A percentile compares a stretch with the other conserved stretches of the same genome.
These are phyloP conservation scores for Pteronura brasiliensis DNA, from an alignment of 2,113 vertebrate genomes.

Conservation along the genomic window DNA sequence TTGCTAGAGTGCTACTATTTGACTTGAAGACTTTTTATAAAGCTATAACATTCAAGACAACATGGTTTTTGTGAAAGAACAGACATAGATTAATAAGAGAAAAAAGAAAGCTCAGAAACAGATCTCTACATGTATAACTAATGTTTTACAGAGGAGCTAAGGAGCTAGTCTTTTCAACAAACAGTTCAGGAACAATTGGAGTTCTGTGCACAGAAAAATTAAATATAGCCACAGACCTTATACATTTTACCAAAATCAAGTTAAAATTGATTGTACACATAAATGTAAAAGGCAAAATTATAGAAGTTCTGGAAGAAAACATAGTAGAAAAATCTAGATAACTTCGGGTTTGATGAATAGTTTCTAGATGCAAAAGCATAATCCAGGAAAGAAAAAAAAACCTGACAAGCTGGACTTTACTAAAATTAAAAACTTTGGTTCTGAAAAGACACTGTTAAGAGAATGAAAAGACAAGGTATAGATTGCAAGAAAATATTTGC, in stretches of 20 bases:
- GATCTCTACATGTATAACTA: background rate
- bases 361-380: background rate
- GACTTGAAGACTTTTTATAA: background rate
- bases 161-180: background rate
- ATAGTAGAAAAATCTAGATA: background rate
- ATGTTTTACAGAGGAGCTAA: background rate
- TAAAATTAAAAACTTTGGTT: background rate
- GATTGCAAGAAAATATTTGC: background rate
- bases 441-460: background rate
- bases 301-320: background rate
- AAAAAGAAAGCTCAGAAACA: background rate
- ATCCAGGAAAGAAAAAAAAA: background rate
- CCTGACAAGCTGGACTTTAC: background rate
- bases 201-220: background rate
- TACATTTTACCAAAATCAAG: background rate
- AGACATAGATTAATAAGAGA: background rate
- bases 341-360: background rate
- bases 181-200: background rate
- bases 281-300: background rate
- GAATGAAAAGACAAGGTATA: background rate
- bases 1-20: background rate
- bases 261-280: background rate
- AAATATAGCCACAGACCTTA: background rate
- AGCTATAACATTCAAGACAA: background rate
- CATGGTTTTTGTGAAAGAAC: background rate